These are phyloP conservation scores for Candidula unifasciata DNA, from an alignment of 2,888 invertebrate genomes.

Conservation along the genomic window DNA sequence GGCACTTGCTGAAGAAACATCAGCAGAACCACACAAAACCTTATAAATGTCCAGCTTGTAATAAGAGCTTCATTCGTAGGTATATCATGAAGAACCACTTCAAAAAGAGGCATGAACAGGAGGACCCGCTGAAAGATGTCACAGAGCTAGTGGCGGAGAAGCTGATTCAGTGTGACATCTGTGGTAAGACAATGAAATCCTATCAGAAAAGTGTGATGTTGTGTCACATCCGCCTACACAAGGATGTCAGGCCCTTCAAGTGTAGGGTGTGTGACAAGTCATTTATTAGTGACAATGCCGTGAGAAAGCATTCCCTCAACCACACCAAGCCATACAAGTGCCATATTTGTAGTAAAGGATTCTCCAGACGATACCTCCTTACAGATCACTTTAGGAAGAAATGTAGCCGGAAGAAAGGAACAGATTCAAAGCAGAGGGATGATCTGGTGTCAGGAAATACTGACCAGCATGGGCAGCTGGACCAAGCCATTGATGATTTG, in stretches of 20 bases:
- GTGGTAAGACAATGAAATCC: conserved; percentile 50
- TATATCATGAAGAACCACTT: conserved; percentile 46
- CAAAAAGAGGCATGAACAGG: conserved; percentile 40
- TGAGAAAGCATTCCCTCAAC: conserved; percentile 47
- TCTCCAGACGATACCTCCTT: conserved; percentile 45
- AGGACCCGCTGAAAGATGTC: conserved; percentile 46
- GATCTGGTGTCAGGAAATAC: background rate
- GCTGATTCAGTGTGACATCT: conserved; percentile 47
- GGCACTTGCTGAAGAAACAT: conserved; percentile 48
- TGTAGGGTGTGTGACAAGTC: conserved; percentile 39
- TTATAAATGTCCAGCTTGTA: conserved; percentile 48
- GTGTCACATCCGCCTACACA: conserved; percentile 45
- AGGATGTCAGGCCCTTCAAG: conserved; percentile 46
- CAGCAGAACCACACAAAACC: conserved; percentile 47
- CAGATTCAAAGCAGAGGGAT: background rate
- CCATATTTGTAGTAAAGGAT: conserved; percentile 48
- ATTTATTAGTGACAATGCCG: conserved; percentile 45
- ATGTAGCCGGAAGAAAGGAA: conserved; percentile 25
- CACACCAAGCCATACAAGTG: conserved; percentile 49
- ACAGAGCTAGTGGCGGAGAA: conserved; percentile 35
- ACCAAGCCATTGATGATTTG: background rate
- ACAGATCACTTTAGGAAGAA: conserved; percentile 45
- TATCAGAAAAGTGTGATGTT: conserved; percentile 49
- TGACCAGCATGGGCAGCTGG: background rate
- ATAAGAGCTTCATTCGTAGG: conserved; percentile 46